phyloP scores from a whole-genome alignment of 1,140 invertebrate species.

The Plodia interpunctella region DNA sequence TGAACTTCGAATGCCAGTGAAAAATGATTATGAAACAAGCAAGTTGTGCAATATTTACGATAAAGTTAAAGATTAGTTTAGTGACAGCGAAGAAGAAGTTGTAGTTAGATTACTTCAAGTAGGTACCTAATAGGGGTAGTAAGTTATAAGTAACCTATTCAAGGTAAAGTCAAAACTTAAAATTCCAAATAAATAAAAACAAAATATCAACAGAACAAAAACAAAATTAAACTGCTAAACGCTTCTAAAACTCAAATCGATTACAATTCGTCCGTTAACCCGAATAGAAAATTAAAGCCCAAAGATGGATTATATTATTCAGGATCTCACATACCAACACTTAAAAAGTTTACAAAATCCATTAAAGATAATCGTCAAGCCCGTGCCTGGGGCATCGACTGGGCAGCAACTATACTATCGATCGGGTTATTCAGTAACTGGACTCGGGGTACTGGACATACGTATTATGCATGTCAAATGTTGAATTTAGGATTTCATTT shows the following conservation, averaged over 20 bases:
- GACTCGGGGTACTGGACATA: too few species aligned
- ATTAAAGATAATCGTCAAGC: slow-evolving; percentile 68
- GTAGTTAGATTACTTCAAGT: too few species aligned
- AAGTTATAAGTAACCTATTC: too few species aligned
- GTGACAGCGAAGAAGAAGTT: too few species aligned
- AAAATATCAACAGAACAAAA: slow-evolving; percentile 13
- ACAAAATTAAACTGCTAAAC: slow-evolving; percentile 21
- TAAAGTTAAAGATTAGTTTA: background rate
- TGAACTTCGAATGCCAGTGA: slow-evolving; percentile 46
- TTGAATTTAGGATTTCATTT: too few species aligned
- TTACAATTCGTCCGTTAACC: slow-evolving; percentile 40
- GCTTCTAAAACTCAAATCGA: slow-evolving; percentile 24
- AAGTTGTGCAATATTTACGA: background rate
- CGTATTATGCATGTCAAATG: too few species aligned
- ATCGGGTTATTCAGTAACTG: too few species aligned
- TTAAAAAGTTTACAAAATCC: slow-evolving; percentile 59
- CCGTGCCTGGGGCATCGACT: slow-evolving; percentile 41
- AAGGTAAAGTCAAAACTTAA: too few species aligned
- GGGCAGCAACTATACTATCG: slow-evolving; percentile 48
- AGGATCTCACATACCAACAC: slow-evolving; percentile 51
- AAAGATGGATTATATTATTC: slow-evolving; percentile 40
- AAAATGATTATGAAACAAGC: background rate
- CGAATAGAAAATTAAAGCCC: slow-evolving; percentile 41
- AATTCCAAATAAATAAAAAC: too few species aligned
- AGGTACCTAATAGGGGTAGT: too few species aligned